Percentiles rank a stretch among this genome's conserved stretches.
Evolutionary conservation across 2,113 vertebrate species (phyloP).

Genomic region (Bufo gargarizans): DNA sequence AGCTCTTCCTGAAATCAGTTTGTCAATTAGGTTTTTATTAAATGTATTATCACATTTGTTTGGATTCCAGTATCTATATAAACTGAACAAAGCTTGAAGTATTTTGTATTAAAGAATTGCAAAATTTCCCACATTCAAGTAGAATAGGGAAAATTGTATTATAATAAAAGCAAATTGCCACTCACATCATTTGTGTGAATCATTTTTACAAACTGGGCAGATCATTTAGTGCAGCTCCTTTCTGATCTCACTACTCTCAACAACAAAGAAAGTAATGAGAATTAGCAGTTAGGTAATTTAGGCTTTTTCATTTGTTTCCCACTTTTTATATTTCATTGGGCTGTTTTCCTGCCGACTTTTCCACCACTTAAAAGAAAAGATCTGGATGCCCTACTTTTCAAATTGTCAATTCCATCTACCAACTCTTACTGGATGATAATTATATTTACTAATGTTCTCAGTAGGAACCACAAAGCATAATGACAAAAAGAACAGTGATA

Average conservation of each 20-base stretch:
- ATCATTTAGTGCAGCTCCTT: neutral
- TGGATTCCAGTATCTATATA: too few species aligned
- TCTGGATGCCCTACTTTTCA: constrained; percentile 30
- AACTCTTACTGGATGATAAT: constrained; percentile 28
- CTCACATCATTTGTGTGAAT: neutral
- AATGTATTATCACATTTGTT: too few species aligned
- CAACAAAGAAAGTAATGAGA: neutral
- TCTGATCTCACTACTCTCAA: neutral
- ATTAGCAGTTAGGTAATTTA: neutral
- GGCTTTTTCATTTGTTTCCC: neutral
- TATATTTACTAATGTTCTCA: constrained; percentile 33
- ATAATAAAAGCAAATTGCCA: neutral
- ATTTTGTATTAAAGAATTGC: too few species aligned
- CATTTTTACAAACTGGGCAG: neutral
- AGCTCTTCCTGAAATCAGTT: too few species aligned
- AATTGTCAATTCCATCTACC: constrained; percentile 23
- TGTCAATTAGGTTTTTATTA: too few species aligned
- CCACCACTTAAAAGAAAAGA: neutral
- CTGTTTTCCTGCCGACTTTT: neutral
- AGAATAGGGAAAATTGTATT: neutral
- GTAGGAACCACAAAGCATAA: neutral
- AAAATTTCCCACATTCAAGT: too few species aligned
- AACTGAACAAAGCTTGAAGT: too few species aligned
- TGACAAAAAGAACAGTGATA: constrained; percentile 16
- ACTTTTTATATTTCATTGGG: neutral